Evolutionary conservation across 2,888 invertebrate species (phyloP), one percentile per base, ranked within the genome.

Genomic region (Drosophila emarginata): DNA sequence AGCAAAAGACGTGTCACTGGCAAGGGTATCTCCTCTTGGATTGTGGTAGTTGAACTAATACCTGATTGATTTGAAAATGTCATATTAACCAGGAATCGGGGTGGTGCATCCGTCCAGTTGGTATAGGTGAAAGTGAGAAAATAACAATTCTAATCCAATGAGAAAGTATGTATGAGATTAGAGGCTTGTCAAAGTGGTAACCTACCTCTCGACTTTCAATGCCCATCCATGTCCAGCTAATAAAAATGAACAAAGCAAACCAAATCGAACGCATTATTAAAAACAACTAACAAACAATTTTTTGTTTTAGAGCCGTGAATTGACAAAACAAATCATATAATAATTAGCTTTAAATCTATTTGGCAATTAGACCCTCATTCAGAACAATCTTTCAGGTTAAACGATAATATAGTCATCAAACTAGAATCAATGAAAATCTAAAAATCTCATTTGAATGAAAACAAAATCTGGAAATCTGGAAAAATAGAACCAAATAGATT

Each of bases 21-120:
- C 2, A 68, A 65, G 2, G 61, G 9, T 23, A 87, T 68, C 18
- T 73, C 67, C 54, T 77, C 69, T 11, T 79, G 77, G n/a, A 87
- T 82, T 9, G 60, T 85, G 7, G 89, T 89, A 5, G 58, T 57
- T 7, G 89, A 87, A 28, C 52, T 64, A 2, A 89, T 63, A n/a
- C 68, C 74, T 7, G 73, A 61, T 12, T 74, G 60, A 6, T 75
- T 71, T 1, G 75, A 73, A 57, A 89, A 89, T 2, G 89, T 89
- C 88, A 87, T 87, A 18, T 87, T 87, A 4, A 87, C 86, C 0
- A 57, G 15, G 18, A 89, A 82, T 1, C 74, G 64, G 0, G 87
- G 87, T 1, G 80, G 77, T 32, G 68, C 66, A 54, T 87, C 89
- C 5, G 89, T 89, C 86, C 88, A 87, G 57, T 77, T 76, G 23